Evolutionary conservation across 2,797 vertebrate species (phyloP).

Genomic region (Sebastes minor): DNA sequence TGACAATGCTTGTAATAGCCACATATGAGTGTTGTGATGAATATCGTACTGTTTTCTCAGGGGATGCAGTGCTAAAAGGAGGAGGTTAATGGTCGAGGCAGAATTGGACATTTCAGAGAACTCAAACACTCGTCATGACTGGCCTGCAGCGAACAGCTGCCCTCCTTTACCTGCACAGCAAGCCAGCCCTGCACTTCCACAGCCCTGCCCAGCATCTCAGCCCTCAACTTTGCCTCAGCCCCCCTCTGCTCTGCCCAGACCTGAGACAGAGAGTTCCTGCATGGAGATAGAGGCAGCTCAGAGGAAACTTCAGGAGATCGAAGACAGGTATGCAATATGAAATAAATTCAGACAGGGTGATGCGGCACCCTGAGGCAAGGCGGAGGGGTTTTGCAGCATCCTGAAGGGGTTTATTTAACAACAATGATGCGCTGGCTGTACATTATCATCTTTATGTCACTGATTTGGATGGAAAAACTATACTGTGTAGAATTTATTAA

Average conservation of each 20-base stretch:
- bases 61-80: conserved; percentile 81
- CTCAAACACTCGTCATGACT: conserved; percentile 26
- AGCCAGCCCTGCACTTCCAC: conserved; percentile 27
- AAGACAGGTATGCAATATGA: conserved; percentile 75
- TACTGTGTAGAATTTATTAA: too few relatives aligned
- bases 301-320: conserved; percentile 84
- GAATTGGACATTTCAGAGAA: conserved; percentile 54
- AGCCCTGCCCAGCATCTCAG: conserved; percentile 32
- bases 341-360: not conserved
- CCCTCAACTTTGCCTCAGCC: conserved; percentile 27
- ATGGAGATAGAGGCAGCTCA: conserved; percentile 86
- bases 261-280: conserved; percentile 70
- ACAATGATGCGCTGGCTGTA: too few relatives aligned
- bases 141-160: conserved; percentile 44
- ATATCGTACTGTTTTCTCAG: conserved; percentile 47
- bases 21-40: too few relatives aligned
- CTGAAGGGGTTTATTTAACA: too few relatives aligned
- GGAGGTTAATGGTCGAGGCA: conserved; percentile 72
- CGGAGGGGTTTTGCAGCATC: too few relatives aligned
- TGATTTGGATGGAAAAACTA: too few relatives aligned
- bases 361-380: accelerated
- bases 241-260: conserved; percentile 16
- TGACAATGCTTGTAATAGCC: not conserved
- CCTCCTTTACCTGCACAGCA: conserved; percentile 36
- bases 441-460: too few relatives aligned